phyloP scores from a whole-genome alignment of 2,888 invertebrate genomes.

The Dasypogon diadema region DNA sequence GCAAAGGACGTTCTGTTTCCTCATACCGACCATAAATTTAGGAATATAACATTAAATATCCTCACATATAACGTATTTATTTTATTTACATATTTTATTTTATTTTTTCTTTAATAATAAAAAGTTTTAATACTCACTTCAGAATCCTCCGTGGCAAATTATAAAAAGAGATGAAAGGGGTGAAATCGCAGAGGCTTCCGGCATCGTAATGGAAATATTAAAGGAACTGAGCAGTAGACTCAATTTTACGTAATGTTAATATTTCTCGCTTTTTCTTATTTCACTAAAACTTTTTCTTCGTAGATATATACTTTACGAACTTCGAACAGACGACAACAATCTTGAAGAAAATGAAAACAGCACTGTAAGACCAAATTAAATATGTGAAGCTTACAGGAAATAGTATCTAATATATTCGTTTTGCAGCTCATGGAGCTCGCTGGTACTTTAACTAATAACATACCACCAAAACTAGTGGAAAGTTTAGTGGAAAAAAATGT shows the following conservation, averaged over 20 bases:
- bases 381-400: neutral
- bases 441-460: constrained; percentile 63
- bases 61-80: constrained; percentile 80
- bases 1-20: constrained; percentile 82
- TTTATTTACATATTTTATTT: too few species aligned
- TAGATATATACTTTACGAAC: constrained; percentile 12
- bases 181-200: constrained; percentile 73
- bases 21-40: constrained; percentile 82
- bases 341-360: neutral
- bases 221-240: constrained; percentile 80
- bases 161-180: constrained; percentile 74
- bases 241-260: constrained; percentile 79
- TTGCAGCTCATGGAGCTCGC: constrained; percentile 58
- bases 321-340: neutral
- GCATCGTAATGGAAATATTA: constrained; percentile 84
- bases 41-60: constrained; percentile 79
- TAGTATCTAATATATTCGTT: neutral
- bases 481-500: constrained; percentile 62
- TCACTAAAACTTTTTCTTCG: neutral
- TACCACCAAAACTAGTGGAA: constrained; percentile 63
- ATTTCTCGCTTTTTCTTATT: neutral
- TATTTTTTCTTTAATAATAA: too few species aligned
- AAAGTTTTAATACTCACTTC: constrained; percentile 19
- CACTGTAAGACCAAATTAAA: neutral
- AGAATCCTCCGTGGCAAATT: constrained; percentile 93